phyloP scores from a whole-genome alignment of 2,113 vertebrate genomes.

The Struthidea cinerea region DNA sequence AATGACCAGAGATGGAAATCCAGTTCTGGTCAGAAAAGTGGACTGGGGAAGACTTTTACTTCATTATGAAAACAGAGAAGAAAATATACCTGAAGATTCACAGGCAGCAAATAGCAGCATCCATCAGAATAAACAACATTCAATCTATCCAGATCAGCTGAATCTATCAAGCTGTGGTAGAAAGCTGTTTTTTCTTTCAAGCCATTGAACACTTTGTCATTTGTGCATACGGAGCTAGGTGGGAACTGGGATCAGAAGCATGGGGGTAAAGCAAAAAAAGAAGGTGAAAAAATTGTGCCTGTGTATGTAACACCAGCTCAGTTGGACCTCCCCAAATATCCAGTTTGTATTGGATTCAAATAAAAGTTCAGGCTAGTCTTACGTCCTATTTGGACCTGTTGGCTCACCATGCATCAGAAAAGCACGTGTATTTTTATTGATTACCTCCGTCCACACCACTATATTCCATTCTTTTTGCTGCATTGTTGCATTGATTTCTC shows the following conservation, averaged over 20 bases:
- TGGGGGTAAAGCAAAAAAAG: accelerated
- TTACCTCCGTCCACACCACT: not conserved
- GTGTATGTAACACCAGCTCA: not conserved
- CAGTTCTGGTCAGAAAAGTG: not conserved
- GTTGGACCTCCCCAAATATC: not conserved
- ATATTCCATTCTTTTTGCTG: not conserved
- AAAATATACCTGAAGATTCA: not conserved
- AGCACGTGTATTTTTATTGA: conserved; percentile 2
- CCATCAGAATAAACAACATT: not conserved
- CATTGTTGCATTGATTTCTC: conserved; percentile 41
- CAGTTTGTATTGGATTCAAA: not conserved
- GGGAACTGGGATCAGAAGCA: not conserved
- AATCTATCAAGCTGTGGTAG: not conserved
- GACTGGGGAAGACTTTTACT: not conserved
- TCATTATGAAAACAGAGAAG: not conserved
- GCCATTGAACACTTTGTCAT: not conserved
- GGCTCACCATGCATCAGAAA: not conserved
- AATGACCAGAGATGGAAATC: not conserved
- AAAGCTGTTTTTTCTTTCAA: not conserved
- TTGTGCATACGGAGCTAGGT: not conserved
- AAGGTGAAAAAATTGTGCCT: not conserved
- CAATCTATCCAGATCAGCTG: not conserved
- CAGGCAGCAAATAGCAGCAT: not conserved
- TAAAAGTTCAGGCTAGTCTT: not conserved
- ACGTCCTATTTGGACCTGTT: not conserved